Percentiles rank a stretch among this genome's conserved stretches.
phyloP scores from a whole-genome alignment of 2,888 invertebrate species.

The Nemotelus pantherinus region DNA sequence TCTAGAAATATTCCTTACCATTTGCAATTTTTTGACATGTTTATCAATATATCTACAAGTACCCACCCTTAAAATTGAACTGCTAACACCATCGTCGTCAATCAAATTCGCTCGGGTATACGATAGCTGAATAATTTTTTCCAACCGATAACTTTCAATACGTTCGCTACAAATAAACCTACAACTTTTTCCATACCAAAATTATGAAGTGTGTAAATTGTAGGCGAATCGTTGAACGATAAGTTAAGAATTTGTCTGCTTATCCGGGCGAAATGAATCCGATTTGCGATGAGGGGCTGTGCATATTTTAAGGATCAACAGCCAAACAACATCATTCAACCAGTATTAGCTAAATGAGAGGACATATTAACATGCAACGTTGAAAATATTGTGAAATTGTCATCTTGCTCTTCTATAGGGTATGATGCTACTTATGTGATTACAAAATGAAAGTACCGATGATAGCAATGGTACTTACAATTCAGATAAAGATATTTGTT shows the following conservation, averaged over 20 bases:
- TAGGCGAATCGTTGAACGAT: not conserved
- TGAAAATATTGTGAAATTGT: constrained; percentile 5
- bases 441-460: no score
- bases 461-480: no score
- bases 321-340: not conserved
- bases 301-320: not conserved
- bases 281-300: constrained; percentile 24
- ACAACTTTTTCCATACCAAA: not conserved
- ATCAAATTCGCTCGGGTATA: no score
- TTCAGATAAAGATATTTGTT: no score
- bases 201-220: constrained; percentile 3
- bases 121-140: not conserved
- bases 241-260: constrained; percentile 35
- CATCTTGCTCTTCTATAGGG: no score
- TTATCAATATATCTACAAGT: no score
- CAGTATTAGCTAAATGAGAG: not conserved
- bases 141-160: constrained; percentile 19
- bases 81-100: no score
- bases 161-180: not conserved
- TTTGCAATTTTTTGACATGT: no score
- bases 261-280: constrained; percentile 25
- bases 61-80: no score
- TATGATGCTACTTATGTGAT: no score
- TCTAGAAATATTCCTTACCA: no score
- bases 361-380: not conserved